Evolutionary conservation across 2,888 invertebrate species (phyloP).

Genomic region (Microctonus hyperodae): DNA sequence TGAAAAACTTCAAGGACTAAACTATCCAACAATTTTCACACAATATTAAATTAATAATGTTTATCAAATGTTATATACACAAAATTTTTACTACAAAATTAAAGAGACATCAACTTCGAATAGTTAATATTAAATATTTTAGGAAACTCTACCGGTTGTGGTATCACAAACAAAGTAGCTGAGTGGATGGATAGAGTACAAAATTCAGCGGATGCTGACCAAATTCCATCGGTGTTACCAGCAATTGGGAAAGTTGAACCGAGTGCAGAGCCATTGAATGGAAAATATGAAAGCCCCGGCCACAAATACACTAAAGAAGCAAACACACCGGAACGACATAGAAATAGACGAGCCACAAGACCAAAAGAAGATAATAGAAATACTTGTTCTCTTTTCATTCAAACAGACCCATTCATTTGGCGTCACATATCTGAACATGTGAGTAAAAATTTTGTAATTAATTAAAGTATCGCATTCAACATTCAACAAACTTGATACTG

Average conservation of each 20-base stretch:
- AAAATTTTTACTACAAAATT: too few species aligned
- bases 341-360: slow-evolving; percentile 67
- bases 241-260: slow-evolving; percentile 37
- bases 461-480: not conserved
- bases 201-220: slow-evolving; percentile 68
- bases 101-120: too few species aligned
- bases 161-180: slow-evolving; percentile 84
- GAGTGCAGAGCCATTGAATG: slow-evolving; percentile 49
- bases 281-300: slow-evolving; percentile 65
- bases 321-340: slow-evolving; percentile 67
- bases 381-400: slow-evolving; percentile 95
- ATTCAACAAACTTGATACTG: slow-evolving; percentile 10
- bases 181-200: slow-evolving; percentile 94
- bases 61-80: too few species aligned
- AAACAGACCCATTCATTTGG: slow-evolving; percentile 98
- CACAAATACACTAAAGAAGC: slow-evolving; percentile 83
- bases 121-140: slow-evolving; percentile 30
- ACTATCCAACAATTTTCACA: too few species aligned
- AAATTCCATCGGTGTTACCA: slow-evolving; percentile 44
- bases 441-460: slow-evolving; percentile 65
- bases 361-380: slow-evolving; percentile 78
- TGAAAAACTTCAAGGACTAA: too few species aligned
- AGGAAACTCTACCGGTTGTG: slow-evolving; percentile 89
- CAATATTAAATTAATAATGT: too few species aligned
- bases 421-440: slow-evolving; percentile 89